Evolutionary conservation across 1,140 invertebrate genomes (phyloP).

Genomic region (Gryllus bimaculatus): DNA sequence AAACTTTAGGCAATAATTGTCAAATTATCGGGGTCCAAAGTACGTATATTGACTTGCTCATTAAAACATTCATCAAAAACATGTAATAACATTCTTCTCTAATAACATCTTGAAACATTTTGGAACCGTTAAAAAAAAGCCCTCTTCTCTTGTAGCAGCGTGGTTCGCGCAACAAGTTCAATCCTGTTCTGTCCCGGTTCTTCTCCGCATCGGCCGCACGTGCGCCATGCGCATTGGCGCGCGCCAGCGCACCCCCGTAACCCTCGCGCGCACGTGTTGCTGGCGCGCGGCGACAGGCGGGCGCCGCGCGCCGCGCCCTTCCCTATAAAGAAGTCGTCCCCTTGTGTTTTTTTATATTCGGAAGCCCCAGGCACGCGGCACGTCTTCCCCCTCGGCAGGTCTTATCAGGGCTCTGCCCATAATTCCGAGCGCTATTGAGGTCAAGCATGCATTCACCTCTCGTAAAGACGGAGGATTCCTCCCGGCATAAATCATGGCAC

Average conservation of each 20-base stretch:
- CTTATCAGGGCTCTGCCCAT: background rate
- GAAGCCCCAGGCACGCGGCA: background rate
- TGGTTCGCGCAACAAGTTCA: too few species aligned
- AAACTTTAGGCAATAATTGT: too few species aligned
- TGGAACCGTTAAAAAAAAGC: too few species aligned
- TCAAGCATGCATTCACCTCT: slow-evolving; percentile 3
- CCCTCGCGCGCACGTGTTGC: background rate
- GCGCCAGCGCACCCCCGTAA: background rate
- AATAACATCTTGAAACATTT: too few species aligned
- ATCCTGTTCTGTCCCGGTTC: background rate
- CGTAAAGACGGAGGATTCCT: background rate
- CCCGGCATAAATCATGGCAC: too few species aligned
- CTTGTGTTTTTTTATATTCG: background rate
- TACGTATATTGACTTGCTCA: too few species aligned
- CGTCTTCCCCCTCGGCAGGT: background rate
- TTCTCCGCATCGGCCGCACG: background rate
- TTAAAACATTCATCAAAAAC: too few species aligned
- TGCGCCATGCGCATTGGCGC: background rate
- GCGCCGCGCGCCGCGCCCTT: background rate
- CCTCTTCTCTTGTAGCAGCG: too few species aligned
- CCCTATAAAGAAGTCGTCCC: background rate
- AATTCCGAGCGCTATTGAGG: background rate
- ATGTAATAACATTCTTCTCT: too few species aligned
- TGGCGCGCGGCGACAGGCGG: too few species aligned
- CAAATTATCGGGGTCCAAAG: too few species aligned